phyloP scores from a whole-genome alignment of 2,888 invertebrate genomes.

The Calephelis perditalis region DNA sequence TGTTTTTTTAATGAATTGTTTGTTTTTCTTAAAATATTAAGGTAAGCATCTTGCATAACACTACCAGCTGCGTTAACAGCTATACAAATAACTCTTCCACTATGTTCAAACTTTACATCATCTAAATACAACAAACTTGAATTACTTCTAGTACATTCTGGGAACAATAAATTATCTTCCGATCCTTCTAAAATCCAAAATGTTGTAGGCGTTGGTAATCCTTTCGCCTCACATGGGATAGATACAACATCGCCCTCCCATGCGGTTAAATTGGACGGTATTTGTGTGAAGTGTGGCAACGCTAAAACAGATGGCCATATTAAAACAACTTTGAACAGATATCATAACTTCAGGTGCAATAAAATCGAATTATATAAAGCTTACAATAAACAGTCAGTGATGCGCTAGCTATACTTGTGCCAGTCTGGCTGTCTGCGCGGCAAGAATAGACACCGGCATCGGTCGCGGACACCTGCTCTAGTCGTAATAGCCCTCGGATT shows the following conservation, averaged over 20 bases:
- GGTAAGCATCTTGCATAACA: constrained; percentile 72
- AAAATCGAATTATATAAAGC: constrained; percentile 61
- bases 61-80: constrained; percentile 73
- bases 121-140: constrained; percentile 69
- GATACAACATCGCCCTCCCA: constrained; percentile 92
- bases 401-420: constrained; percentile 91
- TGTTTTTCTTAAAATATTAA: constrained; percentile 65
- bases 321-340: constrained; percentile 58
- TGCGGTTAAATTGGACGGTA: constrained; percentile 92
- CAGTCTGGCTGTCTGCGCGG: constrained; percentile 93
- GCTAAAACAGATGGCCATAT: constrained; percentile 82
- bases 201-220: constrained; percentile 94
- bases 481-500: constrained; percentile 77
- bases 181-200: constrained; percentile 97
- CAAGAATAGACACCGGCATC: constrained; percentile 96
- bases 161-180: constrained; percentile 80
- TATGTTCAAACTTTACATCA: constrained; percentile 61
- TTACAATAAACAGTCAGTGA: constrained; percentile 94
- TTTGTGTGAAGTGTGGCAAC: constrained; percentile 90
- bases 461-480: constrained; percentile 88
- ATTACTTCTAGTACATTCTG: constrained; percentile 72
- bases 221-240: constrained; percentile 94
- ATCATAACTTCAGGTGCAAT: constrained; percentile 61
- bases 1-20: constrained; percentile 57
- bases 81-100: constrained; percentile 70